Percentiles rank a stretch among this genome's conserved stretches.
Evolutionary conservation across 2,888 invertebrate species (phyloP).

Genomic region (Sipha maydis): DNA sequence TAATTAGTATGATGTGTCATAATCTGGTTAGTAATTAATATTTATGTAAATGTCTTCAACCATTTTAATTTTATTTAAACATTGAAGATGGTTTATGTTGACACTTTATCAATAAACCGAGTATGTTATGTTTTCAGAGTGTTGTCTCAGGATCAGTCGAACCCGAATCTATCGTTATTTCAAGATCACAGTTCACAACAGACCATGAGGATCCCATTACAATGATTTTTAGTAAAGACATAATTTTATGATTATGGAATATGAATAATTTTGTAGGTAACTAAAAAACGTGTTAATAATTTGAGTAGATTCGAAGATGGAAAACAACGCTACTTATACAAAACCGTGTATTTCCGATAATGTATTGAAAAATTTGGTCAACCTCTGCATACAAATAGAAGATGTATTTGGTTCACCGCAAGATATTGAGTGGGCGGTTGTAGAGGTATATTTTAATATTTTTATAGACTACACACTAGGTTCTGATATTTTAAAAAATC

Average conservation of each 20-base stretch:
- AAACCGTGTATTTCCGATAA: neutral
- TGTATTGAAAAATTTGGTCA: conserved; percentile 42
- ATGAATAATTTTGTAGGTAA: neutral
- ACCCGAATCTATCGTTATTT: conserved; percentile 78
- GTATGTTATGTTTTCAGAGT: conserved; percentile 70
- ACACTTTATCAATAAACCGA: neutral
- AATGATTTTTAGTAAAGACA: neutral
- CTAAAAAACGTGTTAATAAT: neutral
- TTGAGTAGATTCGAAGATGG: neutral
- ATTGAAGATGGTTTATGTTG: no score
- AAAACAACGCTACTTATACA: neutral
- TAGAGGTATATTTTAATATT: conserved; percentile 68
- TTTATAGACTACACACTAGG: neutral
- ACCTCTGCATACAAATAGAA: conserved; percentile 74
- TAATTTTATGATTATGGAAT: neutral
- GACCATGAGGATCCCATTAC: neutral
- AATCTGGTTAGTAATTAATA: no score
- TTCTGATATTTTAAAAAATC: neutral
- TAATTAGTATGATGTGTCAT: no score
- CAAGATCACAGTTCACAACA: neutral
- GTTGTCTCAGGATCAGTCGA: conserved; percentile 83
- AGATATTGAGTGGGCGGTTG: conserved; percentile 85
- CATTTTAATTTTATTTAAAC: no score
- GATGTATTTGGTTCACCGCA: conserved; percentile 76
- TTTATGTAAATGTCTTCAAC: no score